Conservation (phyloP, 2,113 vertebrate genomes). For the Pelvicachromis taeniatus region DNA sequence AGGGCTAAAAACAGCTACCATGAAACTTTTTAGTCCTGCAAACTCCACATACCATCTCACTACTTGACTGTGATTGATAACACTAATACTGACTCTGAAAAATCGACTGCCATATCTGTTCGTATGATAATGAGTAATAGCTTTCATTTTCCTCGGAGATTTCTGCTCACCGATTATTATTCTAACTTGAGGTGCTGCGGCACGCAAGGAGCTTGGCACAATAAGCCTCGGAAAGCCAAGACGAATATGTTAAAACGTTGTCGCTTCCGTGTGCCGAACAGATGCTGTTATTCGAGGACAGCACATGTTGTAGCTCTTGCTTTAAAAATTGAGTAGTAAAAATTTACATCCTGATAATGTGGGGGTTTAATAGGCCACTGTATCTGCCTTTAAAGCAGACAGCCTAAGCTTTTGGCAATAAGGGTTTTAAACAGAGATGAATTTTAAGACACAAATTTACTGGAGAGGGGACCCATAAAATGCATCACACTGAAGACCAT, state of each 20-base stretch:
- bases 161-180: neutral
- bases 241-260: neutral
- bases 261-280: neutral
- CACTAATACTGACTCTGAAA: neutral
- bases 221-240: neutral
- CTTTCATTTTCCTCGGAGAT: neutral
- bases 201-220: neutral
- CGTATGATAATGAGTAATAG: neutral
- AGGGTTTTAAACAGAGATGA: constrained; percentile 22
- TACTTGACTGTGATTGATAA: neutral
- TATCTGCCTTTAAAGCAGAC: constrained; percentile 18
- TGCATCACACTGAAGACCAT: neutral
- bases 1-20: neutral
- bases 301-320: neutral
- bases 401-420: constrained; percentile 27
- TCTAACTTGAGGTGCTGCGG: neutral
- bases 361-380: constrained; percentile 19
- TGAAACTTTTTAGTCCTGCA: neutral
- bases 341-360: constrained; percentile 12
- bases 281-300: neutral
- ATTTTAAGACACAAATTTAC: constrained; percentile 1
- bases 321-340: constrained; percentile 6
- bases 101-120: neutral
- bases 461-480: constrained; percentile 18
- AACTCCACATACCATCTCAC: neutral